A percentile compares a stretch with the other conserved stretches of the same genome.
Evolutionary conservation across 2,888 invertebrate species (phyloP).

Genomic region (Eupithecia subfuscata): DNA sequence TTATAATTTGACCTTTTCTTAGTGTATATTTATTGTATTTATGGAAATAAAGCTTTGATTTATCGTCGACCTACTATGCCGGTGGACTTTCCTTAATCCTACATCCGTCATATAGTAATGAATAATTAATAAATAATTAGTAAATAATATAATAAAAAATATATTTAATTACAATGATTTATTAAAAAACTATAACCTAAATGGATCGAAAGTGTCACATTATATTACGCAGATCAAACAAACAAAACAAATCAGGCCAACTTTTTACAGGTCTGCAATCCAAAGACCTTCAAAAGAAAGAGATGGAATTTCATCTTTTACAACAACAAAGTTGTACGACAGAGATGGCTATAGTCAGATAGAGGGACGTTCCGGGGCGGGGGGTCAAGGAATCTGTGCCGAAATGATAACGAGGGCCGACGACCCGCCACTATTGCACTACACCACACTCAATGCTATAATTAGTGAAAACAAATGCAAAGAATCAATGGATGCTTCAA

Average conservation of each 20-base stretch:
- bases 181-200: neutral
- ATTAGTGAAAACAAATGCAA: slow-evolving; percentile 49
- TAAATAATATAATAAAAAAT: too few relatives aligned
- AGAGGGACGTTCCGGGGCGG: slow-evolving; percentile 50
- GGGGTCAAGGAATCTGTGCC: slow-evolving; percentile 80
- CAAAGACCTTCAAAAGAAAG: slow-evolving; percentile 20
- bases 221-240: neutral
- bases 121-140: neutral
- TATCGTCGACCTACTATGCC: neutral
- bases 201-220: neutral
- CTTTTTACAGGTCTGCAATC: slow-evolving; percentile 3
- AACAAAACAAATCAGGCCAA: neutral
- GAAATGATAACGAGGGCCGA: slow-evolving; percentile 79
- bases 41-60: neutral
- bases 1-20: too few relatives aligned
- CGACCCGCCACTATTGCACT: slow-evolving; percentile 60
- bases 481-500: neutral
- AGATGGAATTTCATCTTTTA: slow-evolving; percentile 21
- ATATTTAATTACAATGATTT: too few relatives aligned
- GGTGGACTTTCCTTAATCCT: neutral
- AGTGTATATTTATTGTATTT: too few relatives aligned
- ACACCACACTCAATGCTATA: slow-evolving; percentile 46
- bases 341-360: slow-evolving; percentile 42
- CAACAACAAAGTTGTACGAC: slow-evolving; percentile 30
- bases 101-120: neutral